Evolutionary conservation across 1,140 invertebrate species (phyloP).

Genomic region (Maconellicoccus hirsutus): DNA sequence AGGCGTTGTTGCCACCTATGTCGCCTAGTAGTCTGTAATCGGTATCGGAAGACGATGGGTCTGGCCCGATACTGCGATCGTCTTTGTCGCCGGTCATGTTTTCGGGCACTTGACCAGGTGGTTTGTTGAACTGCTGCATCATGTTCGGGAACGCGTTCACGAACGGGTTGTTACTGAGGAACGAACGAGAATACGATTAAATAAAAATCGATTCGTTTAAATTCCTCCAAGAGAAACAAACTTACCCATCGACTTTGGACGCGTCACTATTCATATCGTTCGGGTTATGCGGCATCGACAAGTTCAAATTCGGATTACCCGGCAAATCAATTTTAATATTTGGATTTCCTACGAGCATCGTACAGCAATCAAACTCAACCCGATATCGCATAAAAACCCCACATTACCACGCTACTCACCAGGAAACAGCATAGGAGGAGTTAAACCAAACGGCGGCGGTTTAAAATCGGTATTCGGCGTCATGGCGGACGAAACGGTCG

Average conservation of each 20-base stretch:
- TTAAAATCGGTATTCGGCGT: constrained; percentile 3
- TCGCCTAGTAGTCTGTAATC: neutral
- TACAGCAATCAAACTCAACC: neutral
- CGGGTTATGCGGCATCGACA: neutral
- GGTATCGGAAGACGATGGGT: neutral
- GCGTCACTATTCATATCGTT: constrained; percentile 2
- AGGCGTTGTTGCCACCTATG: neutral
- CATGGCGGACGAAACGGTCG: neutral
- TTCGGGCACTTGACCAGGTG: neutral
- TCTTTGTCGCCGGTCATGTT: neutral
- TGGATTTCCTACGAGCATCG: neutral
- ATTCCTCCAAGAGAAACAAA: too few species aligned
- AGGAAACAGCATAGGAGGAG: constrained; percentile 1
- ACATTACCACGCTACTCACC: neutral
- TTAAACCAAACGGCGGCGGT: constrained; percentile 1
- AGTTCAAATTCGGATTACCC: neutral
- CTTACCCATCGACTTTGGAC: neutral
- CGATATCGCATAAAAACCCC: neutral
- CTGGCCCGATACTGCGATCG: too few species aligned
- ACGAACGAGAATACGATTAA: neutral
- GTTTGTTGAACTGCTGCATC: neutral
- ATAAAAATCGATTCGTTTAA: too few species aligned
- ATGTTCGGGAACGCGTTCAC: neutral
- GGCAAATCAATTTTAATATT: constrained; percentile 9
- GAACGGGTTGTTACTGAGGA: neutral